Percentiles rank a stretch among this genome's conserved stretches.
These are phyloP conservation scores for Staurois parvus DNA, from an alignment of 2,797 vertebrate species.

Conservation along the genomic window DNA sequence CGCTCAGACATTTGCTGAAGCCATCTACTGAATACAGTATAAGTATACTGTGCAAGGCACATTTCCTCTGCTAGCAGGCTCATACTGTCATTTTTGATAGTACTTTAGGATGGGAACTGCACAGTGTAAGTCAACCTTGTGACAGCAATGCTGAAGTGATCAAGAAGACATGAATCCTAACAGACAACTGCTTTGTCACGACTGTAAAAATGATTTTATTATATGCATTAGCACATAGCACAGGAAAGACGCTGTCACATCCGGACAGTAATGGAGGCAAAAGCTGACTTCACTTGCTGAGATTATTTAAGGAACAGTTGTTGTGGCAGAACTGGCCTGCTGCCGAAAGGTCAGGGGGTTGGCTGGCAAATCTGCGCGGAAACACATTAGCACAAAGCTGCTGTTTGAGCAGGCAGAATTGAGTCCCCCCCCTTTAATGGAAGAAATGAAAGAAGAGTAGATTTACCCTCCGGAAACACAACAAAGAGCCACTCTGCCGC, in stretches of 20 bases:
- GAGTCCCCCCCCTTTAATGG: constrained; percentile 9
- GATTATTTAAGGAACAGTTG: constrained; percentile 65
- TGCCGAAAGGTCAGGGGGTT: constrained; percentile 67
- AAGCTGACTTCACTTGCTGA: constrained; percentile 57
- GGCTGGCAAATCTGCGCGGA: constrained; percentile 71
- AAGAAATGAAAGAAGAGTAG: constrained; percentile 59
- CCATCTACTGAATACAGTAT: neutral
- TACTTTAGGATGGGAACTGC: neutral
- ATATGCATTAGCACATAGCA: constrained; percentile 51
- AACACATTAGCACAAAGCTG: constrained; percentile 67
- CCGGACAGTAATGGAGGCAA: constrained; percentile 59
- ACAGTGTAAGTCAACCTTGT: neutral
- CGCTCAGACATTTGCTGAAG: neutral
- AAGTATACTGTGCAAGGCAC: neutral
- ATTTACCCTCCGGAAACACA: constrained; percentile 58
- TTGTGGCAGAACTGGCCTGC: constrained; percentile 64
- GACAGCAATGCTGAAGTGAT: neutral
- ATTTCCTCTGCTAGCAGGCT: neutral
- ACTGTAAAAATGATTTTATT: constrained; percentile 6
- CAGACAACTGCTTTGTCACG: neutral
- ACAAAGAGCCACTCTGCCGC: constrained; percentile 62
- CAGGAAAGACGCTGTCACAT: constrained; percentile 65
- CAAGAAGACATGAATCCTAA: neutral
- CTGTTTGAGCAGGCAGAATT: constrained; percentile 65
- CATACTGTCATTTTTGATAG: neutral